A percentile compares a stretch with the other conserved stretches of the same genome.
These are phyloP conservation scores for Cheirogaleus medius DNA, from an alignment of 2,113 vertebrate species.

Conservation along the genomic window DNA sequence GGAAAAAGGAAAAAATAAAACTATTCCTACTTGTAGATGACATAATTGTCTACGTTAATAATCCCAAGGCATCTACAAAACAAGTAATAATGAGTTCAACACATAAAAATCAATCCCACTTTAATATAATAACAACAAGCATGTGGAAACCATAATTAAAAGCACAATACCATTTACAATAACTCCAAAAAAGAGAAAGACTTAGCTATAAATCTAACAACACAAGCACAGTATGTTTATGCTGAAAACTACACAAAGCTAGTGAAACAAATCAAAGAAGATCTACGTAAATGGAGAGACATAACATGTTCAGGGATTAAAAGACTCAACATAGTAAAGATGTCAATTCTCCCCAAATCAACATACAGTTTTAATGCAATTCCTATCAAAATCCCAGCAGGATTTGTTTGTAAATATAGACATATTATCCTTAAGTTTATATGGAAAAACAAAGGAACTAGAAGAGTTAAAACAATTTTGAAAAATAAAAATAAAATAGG, in stretches of 20 bases:
- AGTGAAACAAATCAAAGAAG: neutral
- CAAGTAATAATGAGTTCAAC: neutral
- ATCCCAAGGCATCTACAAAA: neutral
- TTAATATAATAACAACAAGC: neutral
- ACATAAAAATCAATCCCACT: neutral
- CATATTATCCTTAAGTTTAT: neutral
- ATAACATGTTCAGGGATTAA: neutral
- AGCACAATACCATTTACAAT: neutral
- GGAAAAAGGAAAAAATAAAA: constrained; percentile 22
- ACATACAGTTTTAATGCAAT: neutral
- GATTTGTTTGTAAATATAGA: neutral
- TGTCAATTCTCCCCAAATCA: neutral
- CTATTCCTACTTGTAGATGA: neutral
- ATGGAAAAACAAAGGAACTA: neutral
- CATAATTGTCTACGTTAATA: neutral
- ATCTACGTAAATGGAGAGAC: neutral
- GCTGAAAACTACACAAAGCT: neutral
- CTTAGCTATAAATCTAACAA: neutral
- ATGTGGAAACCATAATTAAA: constrained; percentile 9
- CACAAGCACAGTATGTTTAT: neutral
- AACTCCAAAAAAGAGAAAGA: neutral
- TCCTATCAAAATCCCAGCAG: neutral
- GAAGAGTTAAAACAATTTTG: neutral
- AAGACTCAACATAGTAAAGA: neutral
- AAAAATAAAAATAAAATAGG: neutral